Conservation (phyloP, 2,888 invertebrate species). For the Nycteola revayana region DNA sequence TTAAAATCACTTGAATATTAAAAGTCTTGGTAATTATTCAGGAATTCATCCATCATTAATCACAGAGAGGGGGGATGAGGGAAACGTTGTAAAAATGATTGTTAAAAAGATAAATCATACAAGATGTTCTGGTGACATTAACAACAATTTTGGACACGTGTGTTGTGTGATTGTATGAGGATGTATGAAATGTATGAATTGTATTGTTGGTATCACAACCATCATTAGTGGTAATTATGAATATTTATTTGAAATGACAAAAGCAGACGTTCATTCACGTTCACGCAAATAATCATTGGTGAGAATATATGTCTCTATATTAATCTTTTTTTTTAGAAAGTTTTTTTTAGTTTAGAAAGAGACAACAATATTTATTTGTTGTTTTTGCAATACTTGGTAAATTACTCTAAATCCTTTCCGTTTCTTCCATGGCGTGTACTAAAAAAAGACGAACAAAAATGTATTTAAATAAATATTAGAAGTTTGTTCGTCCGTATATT, state of each 20-base stretch:
- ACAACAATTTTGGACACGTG: constrained; percentile 52
- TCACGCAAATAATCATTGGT: too few relatives aligned
- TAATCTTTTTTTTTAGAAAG: too few relatives aligned
- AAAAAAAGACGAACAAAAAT: too few relatives aligned
- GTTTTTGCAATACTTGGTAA: too few relatives aligned
- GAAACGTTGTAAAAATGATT: constrained; percentile 79
- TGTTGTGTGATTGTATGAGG: constrained; percentile 32
- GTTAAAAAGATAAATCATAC: constrained; percentile 79
- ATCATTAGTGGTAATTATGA: constrained; percentile 50
- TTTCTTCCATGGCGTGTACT: too few relatives aligned
- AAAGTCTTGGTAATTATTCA: constrained; percentile 82
- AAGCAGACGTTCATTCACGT: too few relatives aligned
- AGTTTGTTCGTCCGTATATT: too few relatives aligned
- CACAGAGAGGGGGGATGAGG: constrained; percentile 68
- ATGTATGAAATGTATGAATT: constrained; percentile 40
- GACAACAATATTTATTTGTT: too few relatives aligned
- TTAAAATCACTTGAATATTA: constrained; percentile 80
- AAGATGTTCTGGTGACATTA: constrained; percentile 71
- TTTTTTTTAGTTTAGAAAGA: too few relatives aligned
- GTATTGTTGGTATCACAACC: constrained; percentile 53
- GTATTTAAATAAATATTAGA: too few relatives aligned
- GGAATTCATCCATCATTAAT: constrained; percentile 83
- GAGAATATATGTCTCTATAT: too few relatives aligned
- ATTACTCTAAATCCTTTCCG: too few relatives aligned
- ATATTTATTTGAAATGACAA: constrained; percentile 48